Conservation (phyloP, 2,888 invertebrate genomes). For the Ptychoptera albimana region DNA sequence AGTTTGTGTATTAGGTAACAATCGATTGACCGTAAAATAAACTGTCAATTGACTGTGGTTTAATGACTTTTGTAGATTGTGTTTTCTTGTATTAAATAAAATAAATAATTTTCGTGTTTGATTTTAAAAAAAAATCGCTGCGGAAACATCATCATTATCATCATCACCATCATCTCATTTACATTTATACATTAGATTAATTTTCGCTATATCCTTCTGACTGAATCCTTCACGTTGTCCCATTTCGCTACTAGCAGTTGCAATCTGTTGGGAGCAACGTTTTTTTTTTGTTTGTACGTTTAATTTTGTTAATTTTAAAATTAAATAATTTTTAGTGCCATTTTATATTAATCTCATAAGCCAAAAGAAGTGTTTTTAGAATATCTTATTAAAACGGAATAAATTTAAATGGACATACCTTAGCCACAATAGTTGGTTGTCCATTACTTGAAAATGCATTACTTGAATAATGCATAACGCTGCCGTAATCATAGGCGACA, state of each 20-base stretch:
- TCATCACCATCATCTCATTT: background rate
- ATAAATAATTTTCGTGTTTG: background rate
- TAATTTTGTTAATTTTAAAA: no score
- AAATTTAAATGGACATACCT: conserved; percentile 29
- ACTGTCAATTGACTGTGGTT: no score
- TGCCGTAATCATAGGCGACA: conserved; percentile 60
- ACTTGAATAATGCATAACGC: conserved; percentile 71
- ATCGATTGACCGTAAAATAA: no score
- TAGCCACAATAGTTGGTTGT: conserved; percentile 51
- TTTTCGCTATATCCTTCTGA: conserved; percentile 7
- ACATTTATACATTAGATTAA: conserved; percentile 8
- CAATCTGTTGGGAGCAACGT: no score
- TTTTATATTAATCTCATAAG: no score
- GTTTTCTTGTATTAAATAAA: no score
- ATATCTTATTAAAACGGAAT: no score
- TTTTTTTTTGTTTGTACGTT: no score
- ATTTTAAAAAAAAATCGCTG: background rate
- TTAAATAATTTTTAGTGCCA: no score
- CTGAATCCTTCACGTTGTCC: conserved; percentile 10
- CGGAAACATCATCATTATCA: background rate
- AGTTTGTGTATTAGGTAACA: no score
- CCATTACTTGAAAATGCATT: conserved; percentile 60
- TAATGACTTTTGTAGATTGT: no score
- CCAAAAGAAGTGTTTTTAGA: no score
- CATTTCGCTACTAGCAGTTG: background rate